Percentiles rank a stretch among this genome's conserved stretches.
These are phyloP conservation scores for Chloroceryle inda DNA, from an alignment of 2,797 vertebrate species.

Conservation along the genomic window DNA sequence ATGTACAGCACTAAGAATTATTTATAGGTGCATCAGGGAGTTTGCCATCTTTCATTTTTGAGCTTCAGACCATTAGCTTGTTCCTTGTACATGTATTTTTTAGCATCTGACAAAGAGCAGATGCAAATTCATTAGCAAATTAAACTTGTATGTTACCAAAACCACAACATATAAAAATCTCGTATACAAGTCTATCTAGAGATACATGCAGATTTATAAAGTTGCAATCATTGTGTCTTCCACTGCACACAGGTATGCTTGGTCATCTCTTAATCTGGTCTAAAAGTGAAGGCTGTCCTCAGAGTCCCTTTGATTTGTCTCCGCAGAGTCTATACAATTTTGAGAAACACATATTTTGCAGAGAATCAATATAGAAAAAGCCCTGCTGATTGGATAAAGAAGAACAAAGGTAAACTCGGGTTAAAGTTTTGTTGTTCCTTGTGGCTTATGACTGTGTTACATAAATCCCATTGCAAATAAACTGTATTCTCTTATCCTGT, in stretches of 20 bases:
- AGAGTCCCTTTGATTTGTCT: not conserved
- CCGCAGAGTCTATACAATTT: not conserved
- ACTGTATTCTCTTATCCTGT: not conserved
- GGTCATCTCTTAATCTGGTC: not conserved
- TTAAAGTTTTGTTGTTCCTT: not conserved
- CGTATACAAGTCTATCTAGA: not conserved
- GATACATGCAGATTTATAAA: not conserved
- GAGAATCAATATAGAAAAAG: not conserved
- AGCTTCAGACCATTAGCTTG: not conserved
- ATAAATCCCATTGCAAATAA: slow-evolving; percentile 2
- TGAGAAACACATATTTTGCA: not conserved
- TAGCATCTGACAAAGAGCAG: not conserved
- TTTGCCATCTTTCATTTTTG: not conserved
- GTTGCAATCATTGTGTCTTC: not conserved
- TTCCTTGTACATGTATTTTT: not conserved
- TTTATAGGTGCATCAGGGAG: slow-evolving; percentile 24
- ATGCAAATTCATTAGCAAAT: not conserved
- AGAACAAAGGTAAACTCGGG: slow-evolving; percentile 17
- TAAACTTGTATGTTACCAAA: not conserved
- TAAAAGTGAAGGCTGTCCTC: not conserved
- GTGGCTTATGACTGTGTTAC: not conserved
- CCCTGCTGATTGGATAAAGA: not conserved
- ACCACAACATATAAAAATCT: not conserved
- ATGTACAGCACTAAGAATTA: slow-evolving; percentile 24
- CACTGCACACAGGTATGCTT: not conserved